A percentile compares a stretch with the other conserved stretches of the same genome.
These are phyloP conservation scores for Entosphenus tridentatus DNA, from an alignment of 2,113 vertebrate genomes.

Conservation along the genomic window DNA sequence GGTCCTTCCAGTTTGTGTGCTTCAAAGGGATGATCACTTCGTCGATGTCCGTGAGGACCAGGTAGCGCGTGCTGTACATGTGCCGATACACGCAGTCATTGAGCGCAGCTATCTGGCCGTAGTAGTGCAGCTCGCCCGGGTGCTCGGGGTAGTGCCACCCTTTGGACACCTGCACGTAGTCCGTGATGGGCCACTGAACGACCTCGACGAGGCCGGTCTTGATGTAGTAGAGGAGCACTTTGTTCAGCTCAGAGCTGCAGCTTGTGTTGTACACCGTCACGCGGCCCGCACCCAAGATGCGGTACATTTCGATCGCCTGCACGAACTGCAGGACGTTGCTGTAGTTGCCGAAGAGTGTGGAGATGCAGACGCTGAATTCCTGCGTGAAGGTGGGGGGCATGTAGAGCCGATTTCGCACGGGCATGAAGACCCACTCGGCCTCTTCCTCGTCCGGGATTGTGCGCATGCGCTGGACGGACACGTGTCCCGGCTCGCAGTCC, in stretches of 20 bases:
- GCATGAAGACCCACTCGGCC: not conserved
- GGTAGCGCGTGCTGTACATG: constrained; percentile 6
- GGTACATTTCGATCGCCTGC: constrained; percentile 11
- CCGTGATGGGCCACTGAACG: constrained; percentile 9
- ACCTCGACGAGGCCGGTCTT: constrained; percentile 11
- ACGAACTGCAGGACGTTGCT: constrained; percentile 12
- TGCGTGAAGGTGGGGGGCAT: not conserved
- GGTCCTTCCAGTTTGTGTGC: constrained; percentile 7
- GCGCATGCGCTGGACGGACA: too few relatives aligned
- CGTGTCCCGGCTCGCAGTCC: not conserved
- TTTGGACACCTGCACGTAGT: not conserved
- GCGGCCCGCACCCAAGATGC: constrained; percentile 4
- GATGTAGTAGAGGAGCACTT: constrained; percentile 10
- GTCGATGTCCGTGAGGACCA: constrained; percentile 6
- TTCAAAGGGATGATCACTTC: constrained; percentile 10
- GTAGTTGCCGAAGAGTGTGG: constrained; percentile 12
- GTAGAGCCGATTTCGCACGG: not conserved
- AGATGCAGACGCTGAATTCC: constrained; percentile 13
- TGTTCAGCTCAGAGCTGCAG: constrained; percentile 8
- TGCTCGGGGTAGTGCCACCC: not conserved
- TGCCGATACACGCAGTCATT: constrained; percentile 6
- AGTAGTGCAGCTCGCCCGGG: not conserved
- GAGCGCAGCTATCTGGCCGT: not conserved
- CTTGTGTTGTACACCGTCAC: constrained; percentile 12
- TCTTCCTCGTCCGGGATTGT: too few relatives aligned